Conservation (phyloP, 2,797 vertebrate genomes). For the Meda fulgida region DNA sequence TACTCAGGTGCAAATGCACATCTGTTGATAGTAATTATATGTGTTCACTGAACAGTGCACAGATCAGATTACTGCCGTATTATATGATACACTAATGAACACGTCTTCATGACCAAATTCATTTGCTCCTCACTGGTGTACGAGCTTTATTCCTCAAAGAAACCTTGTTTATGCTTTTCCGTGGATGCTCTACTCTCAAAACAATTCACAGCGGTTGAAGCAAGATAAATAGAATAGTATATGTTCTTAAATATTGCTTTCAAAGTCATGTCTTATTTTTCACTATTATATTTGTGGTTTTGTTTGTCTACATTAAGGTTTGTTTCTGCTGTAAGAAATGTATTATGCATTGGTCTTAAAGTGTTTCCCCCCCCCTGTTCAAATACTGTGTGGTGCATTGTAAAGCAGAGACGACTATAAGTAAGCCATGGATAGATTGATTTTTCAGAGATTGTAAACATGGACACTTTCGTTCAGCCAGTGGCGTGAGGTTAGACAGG, state of each 20-base stretch:
- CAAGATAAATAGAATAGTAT: not conserved
- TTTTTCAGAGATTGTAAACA: not conserved
- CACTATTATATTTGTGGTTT: not conserved
- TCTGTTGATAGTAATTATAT: constrained; percentile 74
- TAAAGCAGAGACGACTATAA: not conserved
- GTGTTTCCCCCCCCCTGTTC: too few species aligned
- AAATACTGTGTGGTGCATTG: not conserved
- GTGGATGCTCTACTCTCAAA: constrained; percentile 2
- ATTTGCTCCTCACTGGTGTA: constrained; percentile 38
- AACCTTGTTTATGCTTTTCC: constrained; percentile 34
- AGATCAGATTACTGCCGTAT: constrained; percentile 56
- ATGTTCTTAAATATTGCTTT: not conserved
- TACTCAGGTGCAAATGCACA: constrained; percentile 69
- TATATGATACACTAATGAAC: constrained; percentile 64
- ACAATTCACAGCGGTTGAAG: constrained; percentile 18
- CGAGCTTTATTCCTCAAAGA: constrained; percentile 19
- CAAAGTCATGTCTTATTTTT: not conserved
- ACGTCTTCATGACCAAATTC: constrained; percentile 52
- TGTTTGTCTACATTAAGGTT: not conserved
- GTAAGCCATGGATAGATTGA: not conserved
- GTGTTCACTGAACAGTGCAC: constrained; percentile 66
- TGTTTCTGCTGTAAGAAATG: not conserved
- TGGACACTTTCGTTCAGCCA: not conserved
- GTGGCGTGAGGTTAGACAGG: not conserved
- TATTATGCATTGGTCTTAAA: not conserved